phyloP scores from a whole-genome alignment of 2,797 vertebrate species.

The Artibeus lituratus region DNA sequence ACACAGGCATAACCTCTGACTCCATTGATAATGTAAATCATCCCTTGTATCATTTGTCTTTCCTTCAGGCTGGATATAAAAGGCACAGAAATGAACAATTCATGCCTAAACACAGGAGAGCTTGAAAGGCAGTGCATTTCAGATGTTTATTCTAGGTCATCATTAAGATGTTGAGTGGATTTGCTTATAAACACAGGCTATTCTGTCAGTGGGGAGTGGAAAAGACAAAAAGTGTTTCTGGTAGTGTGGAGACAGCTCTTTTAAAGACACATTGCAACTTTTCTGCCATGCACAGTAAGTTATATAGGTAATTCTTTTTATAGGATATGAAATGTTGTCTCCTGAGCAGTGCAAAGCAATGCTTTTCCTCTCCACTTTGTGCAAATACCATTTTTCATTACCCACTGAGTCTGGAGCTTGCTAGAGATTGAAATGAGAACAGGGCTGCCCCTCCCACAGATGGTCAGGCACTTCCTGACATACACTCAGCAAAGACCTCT shows the following conservation, averaged over 20 bases:
- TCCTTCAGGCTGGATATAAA: conserved; percentile 80
- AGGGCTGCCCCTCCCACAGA: conserved; percentile 8
- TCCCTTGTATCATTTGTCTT: conserved; percentile 79
- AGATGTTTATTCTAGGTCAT: conserved; percentile 79
- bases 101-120: conserved; percentile 79
- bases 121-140: conserved; percentile 74
- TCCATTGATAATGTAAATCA: conserved; percentile 82
- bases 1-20: conserved; percentile 79
- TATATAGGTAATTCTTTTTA: conserved; percentile 73
- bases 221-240: conserved; percentile 45
- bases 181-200: conserved; percentile 78
- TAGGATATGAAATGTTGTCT: conserved; percentile 67
- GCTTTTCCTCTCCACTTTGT: conserved; percentile 61
- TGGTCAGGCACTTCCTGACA: conserved; percentile 22
- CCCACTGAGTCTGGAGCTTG: conserved; percentile 54
- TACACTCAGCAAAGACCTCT: conserved; percentile 50
- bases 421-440: conserved; percentile 54
- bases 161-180: conserved; percentile 71
- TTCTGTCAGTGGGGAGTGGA: conserved; percentile 49
- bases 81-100: conserved; percentile 82
- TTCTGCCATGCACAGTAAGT: conserved; percentile 59
- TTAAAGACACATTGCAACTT: conserved; percentile 72
- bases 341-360: conserved; percentile 69
- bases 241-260: conserved; percentile 53
- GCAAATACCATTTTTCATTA: conserved; percentile 75